Evolutionary conservation across 2,113 vertebrate species (phyloP), one percentile per base, ranked within the genome.

Genomic region (Hemichromis elongatus): DNA sequence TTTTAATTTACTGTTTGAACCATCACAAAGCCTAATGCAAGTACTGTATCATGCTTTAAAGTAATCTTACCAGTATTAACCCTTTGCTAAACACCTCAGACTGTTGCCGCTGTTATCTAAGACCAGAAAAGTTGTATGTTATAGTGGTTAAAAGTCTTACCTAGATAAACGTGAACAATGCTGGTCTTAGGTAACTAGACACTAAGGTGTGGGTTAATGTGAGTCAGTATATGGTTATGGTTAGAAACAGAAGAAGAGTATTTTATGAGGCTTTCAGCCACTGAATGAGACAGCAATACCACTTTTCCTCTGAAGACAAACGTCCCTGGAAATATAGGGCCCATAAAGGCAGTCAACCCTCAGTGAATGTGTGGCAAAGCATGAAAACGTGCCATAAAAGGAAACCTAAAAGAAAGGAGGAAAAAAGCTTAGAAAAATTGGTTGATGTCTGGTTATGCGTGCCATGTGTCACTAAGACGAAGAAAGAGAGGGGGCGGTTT

Each of bases 321-420:
- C 96, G 96, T 94, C 95, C 84, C 87, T 92, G 93, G 91, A 95
- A 95, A 96, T 95, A 96, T 95, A 95, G 92, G 86, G 93, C 91
- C 90, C 91, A 92, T 96, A 96, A 97, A 96, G 94, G 82, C 90
- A 89, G 94, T 93, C 93, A 96, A 95, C 96, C 89, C 95, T 94
- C 79, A 75, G 90, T 90, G 95, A 92, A 91, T 82, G 93, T 94
- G 93, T 93, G 93, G 92, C 88, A 92, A 92, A 90, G 89, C 93
- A 86, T 94, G 92, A 93, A 95, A 93, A 89, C 5, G 79, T 87
- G 86, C 37, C 89, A 87, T 94, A 90, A 92, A 94, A 92, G 56
- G 84, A 84, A 89, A 54, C 61, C 14, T 24, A 57, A 83, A 83
- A 77, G 18, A 24, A 87, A 84, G 26, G 6, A 40, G 26, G 16